Conservation (phyloP, 2,888 invertebrate genomes). For the Chymomyza caudatula region DNA sequence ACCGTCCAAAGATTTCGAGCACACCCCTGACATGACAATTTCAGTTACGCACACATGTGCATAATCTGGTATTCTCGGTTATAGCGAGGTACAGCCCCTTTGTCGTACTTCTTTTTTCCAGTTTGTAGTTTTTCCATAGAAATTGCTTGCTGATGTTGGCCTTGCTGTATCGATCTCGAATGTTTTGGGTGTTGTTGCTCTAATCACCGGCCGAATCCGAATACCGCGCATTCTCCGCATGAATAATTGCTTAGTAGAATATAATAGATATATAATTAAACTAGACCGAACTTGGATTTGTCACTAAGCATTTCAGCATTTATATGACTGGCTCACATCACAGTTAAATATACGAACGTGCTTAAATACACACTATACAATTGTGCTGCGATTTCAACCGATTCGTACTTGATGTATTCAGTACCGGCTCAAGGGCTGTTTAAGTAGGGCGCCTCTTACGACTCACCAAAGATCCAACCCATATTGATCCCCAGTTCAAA, state of each 20-base stretch:
- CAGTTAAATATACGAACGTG: background rate
- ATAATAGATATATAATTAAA: background rate
- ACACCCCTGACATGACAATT: too few relatives aligned
- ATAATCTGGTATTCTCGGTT: conserved; percentile 10
- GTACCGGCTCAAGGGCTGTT: too few relatives aligned
- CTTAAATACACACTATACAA: background rate
- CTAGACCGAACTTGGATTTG: conserved; percentile 4
- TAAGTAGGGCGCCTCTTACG: too few relatives aligned
- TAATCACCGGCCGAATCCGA: conserved; percentile 22
- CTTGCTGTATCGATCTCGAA: background rate
- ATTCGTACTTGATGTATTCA: background rate
- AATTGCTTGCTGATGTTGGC: background rate
- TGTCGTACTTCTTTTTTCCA: conserved; percentile 11
- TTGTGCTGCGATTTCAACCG: background rate
- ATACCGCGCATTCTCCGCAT: conserved; percentile 47
- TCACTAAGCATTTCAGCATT: conserved; percentile 8
- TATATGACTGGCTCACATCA: conserved; percentile 2
- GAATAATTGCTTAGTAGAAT: conserved; percentile 44
- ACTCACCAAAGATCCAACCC: too few relatives aligned
- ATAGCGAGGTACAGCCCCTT: conserved; percentile 23
- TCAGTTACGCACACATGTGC: background rate
- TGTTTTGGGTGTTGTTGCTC: conserved; percentile 21
- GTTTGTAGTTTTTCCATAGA: conserved; percentile 11
- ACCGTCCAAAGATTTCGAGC: too few relatives aligned
- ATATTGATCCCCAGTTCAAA: too few relatives aligned